Base-by-base conservation (phyloP, 2,888 invertebrate genomes). In the Scaptomyza tumidula region DNA sequence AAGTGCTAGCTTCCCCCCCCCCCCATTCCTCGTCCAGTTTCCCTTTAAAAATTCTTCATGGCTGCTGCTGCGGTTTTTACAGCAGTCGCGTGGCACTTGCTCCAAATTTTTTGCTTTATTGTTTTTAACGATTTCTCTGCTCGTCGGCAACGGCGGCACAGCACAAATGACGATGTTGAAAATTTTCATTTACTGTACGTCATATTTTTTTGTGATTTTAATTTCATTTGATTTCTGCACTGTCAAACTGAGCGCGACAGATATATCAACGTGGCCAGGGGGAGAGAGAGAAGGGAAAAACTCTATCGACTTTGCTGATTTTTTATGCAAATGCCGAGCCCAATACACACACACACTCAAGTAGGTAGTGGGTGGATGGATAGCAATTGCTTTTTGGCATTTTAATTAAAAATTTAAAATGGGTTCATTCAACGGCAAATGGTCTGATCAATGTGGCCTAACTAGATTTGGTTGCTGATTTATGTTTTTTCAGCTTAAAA, bases 161-260 rank as follows among this genome's bases (percentile, higher is more conserved):
- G 31, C 74, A 55, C 62, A 73, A 76, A 78, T 78, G 76, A 76
- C 78, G 76, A 71, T 75, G 77, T 79, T 77, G 80, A 77, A 75
- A 75, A 64, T 70, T 74, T 71, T 71, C 68, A 71, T 78, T 80
- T 61, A 57, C 43, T 77, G 58, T 64, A 53, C 52, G 63, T 60
- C 59, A 75, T 79, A 73, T 78, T 74, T 84, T 66, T 78, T 76
- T 82, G 65, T 60, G 61, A 71, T 80, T 74, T 83, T 80, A 74
- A 76, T 83, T 83, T 80, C 57, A 67, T 69, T 73, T 82, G 68
- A 62, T 59, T 75, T 77, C 60, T 62, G 80, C 64, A 60, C 52
- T 63, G 75, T 78, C 53, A 54, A 41, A 69, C 27, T 39, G 62
- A 48, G 55, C 14, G 14, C 48, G 41, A 10, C 45, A 19, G 31